These are phyloP conservation scores for Holothuria leucospilota DNA, from an alignment of 53 echinoderm and acorn worm genomes.

Conservation along the genomic window DNA sequence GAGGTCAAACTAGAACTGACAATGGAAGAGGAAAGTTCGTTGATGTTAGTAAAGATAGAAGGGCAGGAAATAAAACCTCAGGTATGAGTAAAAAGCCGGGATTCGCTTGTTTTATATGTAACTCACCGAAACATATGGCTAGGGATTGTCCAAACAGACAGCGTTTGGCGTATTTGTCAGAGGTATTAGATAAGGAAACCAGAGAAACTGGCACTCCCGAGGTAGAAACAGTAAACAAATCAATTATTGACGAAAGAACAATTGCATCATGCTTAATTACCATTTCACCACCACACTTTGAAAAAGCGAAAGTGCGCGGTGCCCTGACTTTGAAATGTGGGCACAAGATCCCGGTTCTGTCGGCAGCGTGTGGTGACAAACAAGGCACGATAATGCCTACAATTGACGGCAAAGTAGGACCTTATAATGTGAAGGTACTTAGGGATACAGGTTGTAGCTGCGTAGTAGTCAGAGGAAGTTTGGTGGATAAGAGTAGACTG, in stretches of 20 bases:
- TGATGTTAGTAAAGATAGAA: background rate
- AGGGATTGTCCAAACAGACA: background rate
- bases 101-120: conserved; percentile 1
- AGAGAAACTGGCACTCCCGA: background rate
- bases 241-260: background rate
- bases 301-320: background rate
- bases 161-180: conserved; percentile 7
- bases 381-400: conserved; percentile 34
- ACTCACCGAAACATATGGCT: background rate
- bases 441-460: conserved; percentile 56
- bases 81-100: background rate
- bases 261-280: background rate
- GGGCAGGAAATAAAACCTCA: background rate
- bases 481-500: conserved; percentile 19
- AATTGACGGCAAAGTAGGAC: conserved; percentile 6
- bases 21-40: background rate
- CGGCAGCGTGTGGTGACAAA: conserved; percentile 39
- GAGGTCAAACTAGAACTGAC: background rate
- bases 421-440: conserved; percentile 21
- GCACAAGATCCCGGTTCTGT: conserved; percentile 41
- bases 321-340: conserved; percentile 5
- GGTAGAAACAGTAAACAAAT: background rate
- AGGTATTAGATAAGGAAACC: background rate
- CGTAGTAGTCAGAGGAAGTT: conserved; percentile 23
- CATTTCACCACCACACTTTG: background rate